Conservation (phyloP, 2,797 vertebrate species). For the Pelobates cultripes region DNA sequence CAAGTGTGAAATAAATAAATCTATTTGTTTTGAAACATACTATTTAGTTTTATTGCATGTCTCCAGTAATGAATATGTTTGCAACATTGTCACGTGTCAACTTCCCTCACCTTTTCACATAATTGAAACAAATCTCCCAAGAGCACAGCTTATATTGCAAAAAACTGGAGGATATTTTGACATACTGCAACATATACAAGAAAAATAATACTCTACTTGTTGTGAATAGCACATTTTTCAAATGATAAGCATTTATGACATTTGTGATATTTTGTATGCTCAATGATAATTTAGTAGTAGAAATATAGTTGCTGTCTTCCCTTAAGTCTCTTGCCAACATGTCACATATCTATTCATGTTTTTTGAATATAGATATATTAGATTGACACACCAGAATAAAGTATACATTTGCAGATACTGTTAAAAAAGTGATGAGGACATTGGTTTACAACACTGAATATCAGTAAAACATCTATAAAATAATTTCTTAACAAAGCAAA, state of each 20-base stretch:
- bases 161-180: background rate
- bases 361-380: background rate
- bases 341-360: background rate
- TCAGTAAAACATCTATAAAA: too few species aligned
- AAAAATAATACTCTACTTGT: background rate
- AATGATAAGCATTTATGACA: background rate
- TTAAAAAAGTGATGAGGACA: background rate
- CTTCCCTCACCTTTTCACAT: background rate
- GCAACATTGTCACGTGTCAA: background rate
- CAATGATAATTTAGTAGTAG: background rate
- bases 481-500: too few species aligned
- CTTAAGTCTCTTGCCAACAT: background rate
- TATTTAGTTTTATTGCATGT: background rate
- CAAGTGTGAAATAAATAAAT: too few species aligned
- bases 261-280: background rate
- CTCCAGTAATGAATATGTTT: background rate
- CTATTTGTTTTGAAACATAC: background rate
- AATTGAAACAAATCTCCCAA: background rate
- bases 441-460: too few species aligned
- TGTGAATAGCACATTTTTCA: background rate
- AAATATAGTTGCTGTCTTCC: background rate
- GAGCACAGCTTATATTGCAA: background rate
- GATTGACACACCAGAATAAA: background rate
- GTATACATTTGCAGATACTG: background rate
- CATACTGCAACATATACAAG: background rate